phyloP scores from a whole-genome alignment of 2,797 vertebrate genomes.

The Bovichtus diacanthus region DNA sequence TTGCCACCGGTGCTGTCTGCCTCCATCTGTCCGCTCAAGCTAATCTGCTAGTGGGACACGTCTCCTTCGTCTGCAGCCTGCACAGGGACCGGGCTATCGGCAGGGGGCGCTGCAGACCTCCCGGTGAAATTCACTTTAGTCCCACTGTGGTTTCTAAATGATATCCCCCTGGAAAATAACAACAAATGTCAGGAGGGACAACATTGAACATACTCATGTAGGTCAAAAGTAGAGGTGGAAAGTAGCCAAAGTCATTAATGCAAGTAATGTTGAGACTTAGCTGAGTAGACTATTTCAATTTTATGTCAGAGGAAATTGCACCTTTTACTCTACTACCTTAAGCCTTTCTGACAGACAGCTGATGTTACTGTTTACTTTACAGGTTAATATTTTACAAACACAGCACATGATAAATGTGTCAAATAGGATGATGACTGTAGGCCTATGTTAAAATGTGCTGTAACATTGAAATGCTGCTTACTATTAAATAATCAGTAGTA shows the following conservation, averaged over 20 bases:
- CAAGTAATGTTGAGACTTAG: too few relatives aligned
- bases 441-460: background rate
- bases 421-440: background rate
- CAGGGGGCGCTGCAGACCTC: constrained; percentile 56
- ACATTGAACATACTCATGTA: too few relatives aligned
- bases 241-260: too few relatives aligned
- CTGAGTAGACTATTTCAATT: too few relatives aligned
- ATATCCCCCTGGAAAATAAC: too few relatives aligned
- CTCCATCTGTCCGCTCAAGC: constrained; percentile 44
- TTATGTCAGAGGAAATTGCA: too few relatives aligned
- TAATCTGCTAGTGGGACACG: constrained; percentile 65
- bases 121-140: background rate
- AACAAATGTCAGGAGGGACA: too few relatives aligned
- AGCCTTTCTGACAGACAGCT: too few relatives aligned
- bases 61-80: constrained; percentile 56
- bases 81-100: background rate
- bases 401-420: background rate
- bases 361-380: background rate
- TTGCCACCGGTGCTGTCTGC: constrained; percentile 29
- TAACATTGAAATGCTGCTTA: background rate
- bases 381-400: background rate
- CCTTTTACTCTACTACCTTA: too few relatives aligned
- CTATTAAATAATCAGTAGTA: background rate
- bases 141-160: background rate
- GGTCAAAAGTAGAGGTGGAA: too few relatives aligned